These are phyloP conservation scores for Drosophila barbarae DNA, from an alignment of 2,888 invertebrate species.

Conservation along the genomic window DNA sequence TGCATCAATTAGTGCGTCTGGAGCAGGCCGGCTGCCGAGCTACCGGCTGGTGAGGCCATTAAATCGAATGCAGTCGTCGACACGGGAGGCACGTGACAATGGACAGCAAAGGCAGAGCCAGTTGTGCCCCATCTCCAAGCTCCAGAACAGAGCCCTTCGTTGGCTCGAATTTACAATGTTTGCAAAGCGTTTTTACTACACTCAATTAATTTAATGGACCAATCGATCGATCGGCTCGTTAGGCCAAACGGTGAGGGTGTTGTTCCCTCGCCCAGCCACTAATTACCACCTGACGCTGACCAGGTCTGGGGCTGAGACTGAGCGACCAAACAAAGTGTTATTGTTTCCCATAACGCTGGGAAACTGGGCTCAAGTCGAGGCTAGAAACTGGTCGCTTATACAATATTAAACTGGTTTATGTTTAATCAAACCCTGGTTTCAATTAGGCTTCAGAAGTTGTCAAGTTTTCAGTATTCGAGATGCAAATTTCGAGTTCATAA, in stretches of 20 bases:
- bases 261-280: slow-evolving; percentile 34
- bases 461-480: slow-evolving; percentile 41
- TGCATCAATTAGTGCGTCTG: slow-evolving; percentile 69
- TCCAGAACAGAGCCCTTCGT: background rate
- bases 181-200: slow-evolving; percentile 60
- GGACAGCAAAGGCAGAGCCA: slow-evolving; percentile 13
- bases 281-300: slow-evolving; percentile 38
- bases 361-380: slow-evolving; percentile 5
- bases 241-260: slow-evolving; percentile 44
- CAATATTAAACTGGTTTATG: slow-evolving; percentile 19
- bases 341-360: slow-evolving; percentile 5
- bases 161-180: slow-evolving; percentile 38
- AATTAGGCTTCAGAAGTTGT: slow-evolving; percentile 25
- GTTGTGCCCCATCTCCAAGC: background rate
- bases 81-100: slow-evolving; percentile 59
- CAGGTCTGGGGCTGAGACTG: background rate
- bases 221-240: slow-evolving; percentile 60
- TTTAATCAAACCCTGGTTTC: slow-evolving; percentile 11
- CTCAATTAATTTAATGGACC: slow-evolving; percentile 71
- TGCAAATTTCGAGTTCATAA: slow-evolving; percentile 49
- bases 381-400: slow-evolving; percentile 14
- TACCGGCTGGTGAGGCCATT: slow-evolving; percentile 46
- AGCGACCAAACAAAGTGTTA: slow-evolving; percentile 2
- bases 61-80: slow-evolving; percentile 48
- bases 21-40: slow-evolving; percentile 34